A percentile compares a stretch with the other conserved stretches of the same genome.
Conservation (phyloP, 35 echinoderm and acorn worm species). For the Holothuria glaberrima region DNA sequence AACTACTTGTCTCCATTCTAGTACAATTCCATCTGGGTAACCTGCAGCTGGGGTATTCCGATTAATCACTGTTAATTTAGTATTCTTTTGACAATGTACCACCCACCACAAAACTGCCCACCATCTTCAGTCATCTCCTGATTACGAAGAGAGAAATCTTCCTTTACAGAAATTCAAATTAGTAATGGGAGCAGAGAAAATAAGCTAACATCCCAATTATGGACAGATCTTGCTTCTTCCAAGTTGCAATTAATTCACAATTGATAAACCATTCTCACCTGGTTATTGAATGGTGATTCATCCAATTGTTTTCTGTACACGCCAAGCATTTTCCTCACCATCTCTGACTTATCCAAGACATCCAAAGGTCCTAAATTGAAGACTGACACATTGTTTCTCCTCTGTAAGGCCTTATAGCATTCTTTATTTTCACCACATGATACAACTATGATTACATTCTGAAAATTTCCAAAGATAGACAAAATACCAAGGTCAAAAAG, state of each 20-base stretch:
- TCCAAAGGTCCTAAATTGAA: conserved; percentile 79
- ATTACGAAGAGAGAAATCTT: too few relatives aligned
- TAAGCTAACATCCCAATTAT: too few relatives aligned
- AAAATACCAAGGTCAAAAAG: neutral
- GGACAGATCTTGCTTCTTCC: neutral
- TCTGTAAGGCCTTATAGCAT: conserved; percentile 75
- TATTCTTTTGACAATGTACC: too few relatives aligned
- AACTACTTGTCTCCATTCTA: too few relatives aligned
- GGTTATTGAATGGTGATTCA: conserved; percentile 98
- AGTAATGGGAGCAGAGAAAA: too few relatives aligned
- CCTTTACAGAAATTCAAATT: too few relatives aligned
- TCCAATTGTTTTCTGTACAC: conserved; percentile 86
- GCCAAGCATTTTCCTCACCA: conserved; percentile 75
- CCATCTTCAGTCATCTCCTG: too few relatives aligned
- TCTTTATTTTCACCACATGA: conserved; percentile 58
- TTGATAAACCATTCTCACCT: conserved; percentile 52
- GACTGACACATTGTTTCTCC: conserved; percentile 31
- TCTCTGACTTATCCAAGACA: conserved; percentile 88
- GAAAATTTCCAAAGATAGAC: conserved; percentile 2
- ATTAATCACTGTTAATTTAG: too few relatives aligned
- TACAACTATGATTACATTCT: conserved; percentile 90
- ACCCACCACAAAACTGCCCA: too few relatives aligned
- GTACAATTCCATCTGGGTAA: too few relatives aligned
- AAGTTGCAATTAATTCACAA: neutral
- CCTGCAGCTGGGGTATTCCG: too few relatives aligned